A percentile compares a stretch with the other conserved stretches of the same genome.
Evolutionary conservation across 2,888 invertebrate genomes (phyloP).

Genomic region (Sclerodermus sp.): DNA sequence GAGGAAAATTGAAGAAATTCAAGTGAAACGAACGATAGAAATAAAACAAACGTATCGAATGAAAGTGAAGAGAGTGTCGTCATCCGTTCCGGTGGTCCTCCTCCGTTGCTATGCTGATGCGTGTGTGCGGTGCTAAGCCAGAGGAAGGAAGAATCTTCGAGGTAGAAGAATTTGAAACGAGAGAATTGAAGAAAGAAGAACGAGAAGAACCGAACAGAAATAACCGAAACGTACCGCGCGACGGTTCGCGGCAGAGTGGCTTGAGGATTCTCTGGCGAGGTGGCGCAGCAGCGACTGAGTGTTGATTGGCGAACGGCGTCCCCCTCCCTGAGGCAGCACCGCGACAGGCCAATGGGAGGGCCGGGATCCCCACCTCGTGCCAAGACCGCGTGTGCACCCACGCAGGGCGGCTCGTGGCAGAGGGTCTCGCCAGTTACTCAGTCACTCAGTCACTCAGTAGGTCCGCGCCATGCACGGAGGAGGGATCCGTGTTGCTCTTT

Average conservation of each 20-base stretch:
- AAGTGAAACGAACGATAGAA: too few species aligned
- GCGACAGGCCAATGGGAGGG: constrained; percentile 33
- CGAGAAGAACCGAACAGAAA: background rate
- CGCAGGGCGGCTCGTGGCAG: constrained; percentile 43
- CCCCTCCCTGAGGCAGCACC: constrained; percentile 28
- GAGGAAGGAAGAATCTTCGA: too few species aligned
- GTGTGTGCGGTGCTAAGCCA: too few species aligned
- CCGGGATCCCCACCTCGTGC: constrained; percentile 18
- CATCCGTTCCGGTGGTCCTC: too few species aligned
- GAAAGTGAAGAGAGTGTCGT: too few species aligned
- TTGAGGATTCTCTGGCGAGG: constrained; percentile 19
- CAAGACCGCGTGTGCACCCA: constrained; percentile 48
- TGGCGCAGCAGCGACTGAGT: constrained; percentile 14
- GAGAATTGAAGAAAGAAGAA: too few species aligned
- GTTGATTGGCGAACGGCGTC: constrained; percentile 37
- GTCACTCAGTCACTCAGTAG: constrained; percentile 52
- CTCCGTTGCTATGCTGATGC: too few species aligned
- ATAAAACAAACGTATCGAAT: too few species aligned
- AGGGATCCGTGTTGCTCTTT: constrained; percentile 29
- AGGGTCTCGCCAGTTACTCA: constrained; percentile 37
- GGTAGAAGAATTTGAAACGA: too few species aligned
- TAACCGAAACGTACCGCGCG: constrained; percentile 18
- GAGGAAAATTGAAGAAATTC: too few species aligned
- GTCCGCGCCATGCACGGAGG: constrained; percentile 52
- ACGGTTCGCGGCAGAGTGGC: constrained; percentile 39